Base-by-base conservation (phyloP, 2,797 vertebrate genomes). In the Hozukius guyotensis region DNA sequence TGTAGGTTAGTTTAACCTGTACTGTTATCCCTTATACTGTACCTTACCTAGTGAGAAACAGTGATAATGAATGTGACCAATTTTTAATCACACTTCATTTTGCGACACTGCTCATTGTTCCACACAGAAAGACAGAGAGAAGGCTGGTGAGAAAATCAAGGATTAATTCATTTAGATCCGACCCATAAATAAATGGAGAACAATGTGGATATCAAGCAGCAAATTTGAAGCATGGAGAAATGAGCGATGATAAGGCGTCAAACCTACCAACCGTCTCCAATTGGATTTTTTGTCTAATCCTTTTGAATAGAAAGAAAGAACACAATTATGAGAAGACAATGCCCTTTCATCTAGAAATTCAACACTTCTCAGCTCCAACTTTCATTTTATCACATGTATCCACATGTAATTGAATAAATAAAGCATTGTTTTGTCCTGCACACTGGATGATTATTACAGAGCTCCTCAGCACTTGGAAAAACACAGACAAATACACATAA, bases 261-360 rank as follows among this genome's bases (percentile, higher is more conserved):
- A 80, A 90, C 72, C 81, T 53, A 65, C 84, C 82, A 57, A 72
- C 52, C 67, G 29, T 81, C 82, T 82, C 78, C 77, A 79, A 81
- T 86, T 86, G 77, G 81, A 85, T 84, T 87, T 72, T 86, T 72
- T 79, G 22, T 83, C n/a, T 86, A 74, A 84, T 83, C 78, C 66
- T 49, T 81, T 79, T 82, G 42, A 89, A 77, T 29, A 10, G 27
- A 49, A 81, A 75, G 65, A 86, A 78, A 78, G 82, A 85, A 80
- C 13, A 75, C 75, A 88, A 90, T 90, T 76, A 90, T 57, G 9
- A 80, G 24, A 81, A 82, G 57, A 88, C 83, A 81, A 82, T 74
- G 69, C 34, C 24, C 8, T 82, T 81, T 87, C 70, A 84, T 84
- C 71, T 31, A 22, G 63, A 84, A 80, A 86, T 4, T 76, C 60